These are phyloP conservation scores for Pluvianellus socialis DNA, from an alignment of 2,113 vertebrate species.

Conservation along the genomic window DNA sequence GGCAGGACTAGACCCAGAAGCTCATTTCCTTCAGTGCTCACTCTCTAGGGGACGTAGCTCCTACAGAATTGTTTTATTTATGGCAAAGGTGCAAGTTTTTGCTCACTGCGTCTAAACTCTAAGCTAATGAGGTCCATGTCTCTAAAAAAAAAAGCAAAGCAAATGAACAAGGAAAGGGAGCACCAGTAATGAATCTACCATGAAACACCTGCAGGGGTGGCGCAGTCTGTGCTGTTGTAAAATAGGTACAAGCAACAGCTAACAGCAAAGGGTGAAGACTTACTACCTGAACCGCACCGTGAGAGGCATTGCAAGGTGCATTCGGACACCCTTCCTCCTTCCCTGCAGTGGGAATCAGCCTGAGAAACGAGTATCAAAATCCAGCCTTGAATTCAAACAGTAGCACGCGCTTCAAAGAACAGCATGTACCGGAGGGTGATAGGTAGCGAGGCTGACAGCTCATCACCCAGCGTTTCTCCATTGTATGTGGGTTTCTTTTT, in stretches of 20 bases:
- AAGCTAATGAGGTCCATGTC: neutral
- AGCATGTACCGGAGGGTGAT: neutral
- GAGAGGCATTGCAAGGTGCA: neutral
- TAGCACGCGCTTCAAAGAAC: neutral
- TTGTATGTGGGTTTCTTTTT: neutral
- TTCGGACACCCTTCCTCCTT: neutral
- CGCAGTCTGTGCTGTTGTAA: neutral
- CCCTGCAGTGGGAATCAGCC: neutral
- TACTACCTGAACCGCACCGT: neutral
- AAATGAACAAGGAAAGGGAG: neutral
- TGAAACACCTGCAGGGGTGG: neutral
- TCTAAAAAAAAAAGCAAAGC: neutral
- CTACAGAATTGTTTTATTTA: neutral
- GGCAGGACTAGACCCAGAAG: neutral
- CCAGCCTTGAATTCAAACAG: neutral
- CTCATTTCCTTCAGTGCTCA: neutral
- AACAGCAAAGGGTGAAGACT: neutral
- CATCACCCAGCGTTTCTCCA: neutral
- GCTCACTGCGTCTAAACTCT: neutral
- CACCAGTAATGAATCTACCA: neutral
- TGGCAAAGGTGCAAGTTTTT: neutral
- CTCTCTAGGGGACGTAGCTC: neutral
- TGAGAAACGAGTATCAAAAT: neutral
- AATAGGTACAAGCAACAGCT: neutral
- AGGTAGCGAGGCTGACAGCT: slow-evolving; percentile 1